Percentiles rank a stretch among this genome's conserved stretches.
Conservation (phyloP, 1,140 invertebrate genomes). For the Meloidogyne floridensis region DNA sequence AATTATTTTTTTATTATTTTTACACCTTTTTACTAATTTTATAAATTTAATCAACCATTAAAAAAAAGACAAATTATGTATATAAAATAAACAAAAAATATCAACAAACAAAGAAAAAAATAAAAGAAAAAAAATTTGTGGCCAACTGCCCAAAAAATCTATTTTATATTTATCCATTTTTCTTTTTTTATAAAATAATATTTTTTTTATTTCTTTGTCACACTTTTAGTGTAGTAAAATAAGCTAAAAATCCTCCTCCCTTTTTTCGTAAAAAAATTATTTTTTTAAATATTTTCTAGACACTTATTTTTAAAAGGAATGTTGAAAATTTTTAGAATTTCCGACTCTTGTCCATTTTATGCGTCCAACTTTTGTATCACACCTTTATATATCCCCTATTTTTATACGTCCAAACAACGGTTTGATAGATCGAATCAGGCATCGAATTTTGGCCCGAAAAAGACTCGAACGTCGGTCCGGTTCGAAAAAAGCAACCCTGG, state of each 20-base stretch:
- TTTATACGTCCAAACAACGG: no score
- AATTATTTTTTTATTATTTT: no score
- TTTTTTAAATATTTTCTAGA: background rate
- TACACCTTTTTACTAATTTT: background rate
- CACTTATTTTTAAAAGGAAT: background rate
- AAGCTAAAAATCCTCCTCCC: background rate
- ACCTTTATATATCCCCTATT: no score
- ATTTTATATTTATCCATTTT: background rate
- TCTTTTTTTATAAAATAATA: background rate
- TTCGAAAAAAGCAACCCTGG: no score
- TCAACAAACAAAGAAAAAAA: background rate
- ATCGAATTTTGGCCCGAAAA: no score
- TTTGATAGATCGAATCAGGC: no score
- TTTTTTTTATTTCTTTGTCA: background rate
- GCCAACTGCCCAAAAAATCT: constrained; percentile 7
- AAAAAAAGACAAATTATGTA: constrained; percentile 5
- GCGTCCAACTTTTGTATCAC: no score
- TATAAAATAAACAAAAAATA: constrained; percentile 3
- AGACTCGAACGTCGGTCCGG: no score
- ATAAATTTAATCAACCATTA: background rate
- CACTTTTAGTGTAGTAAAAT: constrained; percentile 1
- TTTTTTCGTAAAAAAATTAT: background rate
- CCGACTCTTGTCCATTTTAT: no score
- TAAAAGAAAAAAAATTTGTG: background rate
- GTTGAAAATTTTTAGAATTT: background rate